Conservation (phyloP, 2,888 invertebrate species). For the Ischnus inquisitorius region DNA sequence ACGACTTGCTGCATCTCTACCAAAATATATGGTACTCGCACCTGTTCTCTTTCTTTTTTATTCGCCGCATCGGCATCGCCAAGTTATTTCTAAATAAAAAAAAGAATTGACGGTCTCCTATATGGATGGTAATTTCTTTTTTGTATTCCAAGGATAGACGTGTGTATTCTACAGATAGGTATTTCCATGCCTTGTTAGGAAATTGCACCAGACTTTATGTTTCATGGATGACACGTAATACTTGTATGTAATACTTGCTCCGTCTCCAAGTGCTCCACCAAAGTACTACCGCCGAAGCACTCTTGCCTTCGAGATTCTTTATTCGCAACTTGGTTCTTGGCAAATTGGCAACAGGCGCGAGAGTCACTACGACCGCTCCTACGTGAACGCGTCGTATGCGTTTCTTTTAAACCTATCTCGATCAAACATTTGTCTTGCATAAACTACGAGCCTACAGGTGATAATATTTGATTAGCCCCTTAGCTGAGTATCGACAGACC, state of each 20-base stretch:
- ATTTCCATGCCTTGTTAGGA: constrained; percentile 12
- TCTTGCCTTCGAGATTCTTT: constrained; percentile 5
- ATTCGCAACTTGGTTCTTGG: not conserved
- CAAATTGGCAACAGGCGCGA: constrained; percentile 6
- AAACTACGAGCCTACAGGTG: constrained; percentile 70
- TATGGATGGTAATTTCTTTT: not conserved
- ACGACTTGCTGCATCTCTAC: not conserved
- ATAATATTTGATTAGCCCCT: constrained; percentile 73
- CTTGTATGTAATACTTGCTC: not conserved
- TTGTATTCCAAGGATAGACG: not conserved
- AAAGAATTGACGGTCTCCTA: not conserved
- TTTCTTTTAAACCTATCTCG: constrained; percentile 25
- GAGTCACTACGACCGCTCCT: constrained; percentile 32
- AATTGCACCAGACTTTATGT: not conserved
- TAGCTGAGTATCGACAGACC: constrained; percentile 21
- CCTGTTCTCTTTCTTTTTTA: not conserved
- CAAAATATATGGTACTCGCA: not conserved
- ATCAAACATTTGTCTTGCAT: constrained; percentile 73
- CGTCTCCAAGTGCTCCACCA: not conserved
- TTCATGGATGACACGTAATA: constrained; percentile 8
- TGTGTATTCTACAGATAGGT: not conserved
- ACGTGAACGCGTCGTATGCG: constrained; percentile 9
- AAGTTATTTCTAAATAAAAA: not conserved
- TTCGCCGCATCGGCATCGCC: not conserved
- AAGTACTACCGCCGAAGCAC: not conserved